phyloP scores from a whole-genome alignment of 2,888 invertebrate genomes.

The Epinotia brunnichana region DNA sequence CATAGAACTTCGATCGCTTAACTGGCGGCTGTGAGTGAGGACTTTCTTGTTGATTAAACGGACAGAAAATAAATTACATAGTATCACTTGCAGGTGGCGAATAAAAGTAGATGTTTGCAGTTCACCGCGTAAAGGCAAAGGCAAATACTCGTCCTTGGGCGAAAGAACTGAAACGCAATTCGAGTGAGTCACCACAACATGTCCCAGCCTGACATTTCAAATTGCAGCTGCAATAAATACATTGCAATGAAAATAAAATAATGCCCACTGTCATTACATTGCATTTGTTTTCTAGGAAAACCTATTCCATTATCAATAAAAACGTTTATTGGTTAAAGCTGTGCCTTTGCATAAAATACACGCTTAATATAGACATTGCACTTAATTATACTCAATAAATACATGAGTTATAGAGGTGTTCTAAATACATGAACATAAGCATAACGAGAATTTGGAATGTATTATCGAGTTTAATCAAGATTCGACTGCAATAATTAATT shows the following conservation, averaged over 20 bases:
- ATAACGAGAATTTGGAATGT: background rate
- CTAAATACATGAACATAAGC: no score
- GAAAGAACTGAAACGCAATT: slow-evolving; percentile 29
- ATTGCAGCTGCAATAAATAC: slow-evolving; percentile 1
- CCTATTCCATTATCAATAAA: slow-evolving; percentile 1
- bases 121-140: background rate
- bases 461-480: background rate
- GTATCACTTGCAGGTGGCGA: background rate
- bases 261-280: background rate
- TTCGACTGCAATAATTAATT: background rate
- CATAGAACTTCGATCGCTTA: no score
- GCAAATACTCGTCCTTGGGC: slow-evolving; percentile 6
- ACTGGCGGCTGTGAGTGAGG: background rate
- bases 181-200: slow-evolving; percentile 17
- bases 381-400: no score
- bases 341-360: background rate
- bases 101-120: background rate
- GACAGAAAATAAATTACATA: background rate
- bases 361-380: no score
- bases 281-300: background rate
- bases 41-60: no score
- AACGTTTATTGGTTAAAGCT: slow-evolving; percentile 1
- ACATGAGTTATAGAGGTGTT: no score
- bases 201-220: slow-evolving; percentile 7
- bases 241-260: background rate